Evolutionary conservation across 2,113 vertebrate genomes (phyloP).

Genomic region (Sigmodon hispidus): DNA sequence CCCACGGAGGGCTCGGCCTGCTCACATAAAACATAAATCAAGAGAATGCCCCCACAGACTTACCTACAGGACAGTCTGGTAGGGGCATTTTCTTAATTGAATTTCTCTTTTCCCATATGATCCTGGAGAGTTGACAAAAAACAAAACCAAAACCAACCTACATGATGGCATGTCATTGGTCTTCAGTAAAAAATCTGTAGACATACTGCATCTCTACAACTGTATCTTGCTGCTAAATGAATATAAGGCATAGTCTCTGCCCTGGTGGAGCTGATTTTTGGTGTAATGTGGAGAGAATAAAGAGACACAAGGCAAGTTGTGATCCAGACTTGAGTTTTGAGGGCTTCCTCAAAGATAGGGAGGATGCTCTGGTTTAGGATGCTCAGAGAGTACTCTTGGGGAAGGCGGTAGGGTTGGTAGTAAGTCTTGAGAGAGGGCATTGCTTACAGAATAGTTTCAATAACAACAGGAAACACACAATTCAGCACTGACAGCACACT

Average conservation of each 20-base stretch:
- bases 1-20: neutral
- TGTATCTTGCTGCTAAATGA: neutral
- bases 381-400: neutral
- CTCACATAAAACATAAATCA: neutral
- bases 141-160: neutral
- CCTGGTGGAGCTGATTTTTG: neutral
- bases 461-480: neutral
- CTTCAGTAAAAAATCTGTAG: neutral
- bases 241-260: neutral
- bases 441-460: neutral
- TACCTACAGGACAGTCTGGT: neutral
- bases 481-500: neutral
- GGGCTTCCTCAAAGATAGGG: neutral
- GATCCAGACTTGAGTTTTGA: neutral
- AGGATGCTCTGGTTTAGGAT: neutral
- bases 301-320: neutral
- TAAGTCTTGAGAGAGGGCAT: neutral
- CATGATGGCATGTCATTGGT: neutral
- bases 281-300: neutral
- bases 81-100: neutral
- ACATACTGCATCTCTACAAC: neutral
- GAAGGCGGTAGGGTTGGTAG: neutral
- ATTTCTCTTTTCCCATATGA: neutral
- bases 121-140: neutral
- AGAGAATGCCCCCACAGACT: neutral